phyloP scores from a whole-genome alignment of 1,140 invertebrate genomes.

The Sipha flava region DNA sequence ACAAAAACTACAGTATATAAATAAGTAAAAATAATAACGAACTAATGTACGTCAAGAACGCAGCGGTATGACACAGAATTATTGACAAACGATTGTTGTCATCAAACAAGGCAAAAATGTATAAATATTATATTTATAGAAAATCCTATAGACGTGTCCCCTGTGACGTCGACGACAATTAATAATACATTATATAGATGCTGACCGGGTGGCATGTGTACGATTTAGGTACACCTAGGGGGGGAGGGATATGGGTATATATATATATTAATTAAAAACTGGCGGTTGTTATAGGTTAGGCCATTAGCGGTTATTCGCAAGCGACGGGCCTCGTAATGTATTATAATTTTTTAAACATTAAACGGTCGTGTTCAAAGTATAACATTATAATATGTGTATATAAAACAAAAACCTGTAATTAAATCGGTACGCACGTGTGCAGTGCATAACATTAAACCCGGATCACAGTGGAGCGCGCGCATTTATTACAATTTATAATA shows the following conservation, averaged over 20 bases:
- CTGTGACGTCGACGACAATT: neutral
- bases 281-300: neutral
- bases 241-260: too few relatives aligned
- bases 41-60: neutral
- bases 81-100: neutral
- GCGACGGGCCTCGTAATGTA: neutral
- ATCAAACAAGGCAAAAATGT: neutral
- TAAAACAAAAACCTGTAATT: neutral
- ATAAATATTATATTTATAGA: neutral
- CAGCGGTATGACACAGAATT: neutral
- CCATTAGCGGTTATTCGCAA: neutral
- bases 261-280: neutral
- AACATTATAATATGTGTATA: neutral
- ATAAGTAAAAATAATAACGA: neutral
- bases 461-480: too few relatives aligned
- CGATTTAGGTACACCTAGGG: too few relatives aligned
- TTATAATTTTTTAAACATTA: neutral
- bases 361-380: neutral
- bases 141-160: neutral
- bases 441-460: neutral
- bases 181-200: neutral
- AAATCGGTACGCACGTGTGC: neutral
- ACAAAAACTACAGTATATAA: neutral
- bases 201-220: neutral
- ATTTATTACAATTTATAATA: too few relatives aligned